A percentile compares a stretch with the other conserved stretches of the same genome.
Conservation (phyloP, 2,888 invertebrate species). For the Chymomyza amoena region DNA sequence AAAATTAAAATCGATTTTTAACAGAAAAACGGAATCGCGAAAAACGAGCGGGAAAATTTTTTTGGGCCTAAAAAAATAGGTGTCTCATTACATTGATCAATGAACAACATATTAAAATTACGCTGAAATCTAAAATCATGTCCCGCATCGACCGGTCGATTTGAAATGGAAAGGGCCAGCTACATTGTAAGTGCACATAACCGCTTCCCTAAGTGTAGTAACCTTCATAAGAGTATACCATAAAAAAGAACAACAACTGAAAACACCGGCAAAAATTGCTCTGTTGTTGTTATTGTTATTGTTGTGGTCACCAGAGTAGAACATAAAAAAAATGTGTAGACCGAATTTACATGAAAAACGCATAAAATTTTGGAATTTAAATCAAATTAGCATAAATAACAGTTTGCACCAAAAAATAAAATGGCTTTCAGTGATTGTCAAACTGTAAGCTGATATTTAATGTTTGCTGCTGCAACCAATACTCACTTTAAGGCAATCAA, state of each 20-base stretch:
- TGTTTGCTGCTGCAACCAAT: constrained; percentile 6
- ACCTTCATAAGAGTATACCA: background rate
- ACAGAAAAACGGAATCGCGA: too few species aligned
- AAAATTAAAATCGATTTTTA: too few species aligned
- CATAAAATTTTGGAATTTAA: constrained; percentile 42
- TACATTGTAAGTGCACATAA: too few species aligned
- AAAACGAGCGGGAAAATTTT: too few species aligned
- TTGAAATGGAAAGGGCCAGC: too few species aligned
- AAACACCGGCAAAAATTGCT: background rate
- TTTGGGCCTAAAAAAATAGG: too few species aligned
- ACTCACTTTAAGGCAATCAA: constrained; percentile 89
- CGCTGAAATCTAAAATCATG: too few species aligned
- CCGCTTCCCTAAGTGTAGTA: background rate
- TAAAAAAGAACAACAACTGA: background rate
- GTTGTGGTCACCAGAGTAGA: background rate
- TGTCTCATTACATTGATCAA: too few species aligned
- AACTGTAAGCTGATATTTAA: constrained; percentile 1
- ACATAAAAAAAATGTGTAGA: constrained; percentile 29
- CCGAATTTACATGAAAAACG: constrained; percentile 59
- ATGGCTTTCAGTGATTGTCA: background rate
- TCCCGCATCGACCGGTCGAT: too few species aligned
- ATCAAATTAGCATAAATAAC: constrained; percentile 45
- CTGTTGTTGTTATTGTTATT: background rate
- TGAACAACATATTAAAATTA: too few species aligned
- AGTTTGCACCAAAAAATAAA: background rate